Conservation (phyloP, 2,113 vertebrate genomes). For the Gasterosteus aculeatus region DNA sequence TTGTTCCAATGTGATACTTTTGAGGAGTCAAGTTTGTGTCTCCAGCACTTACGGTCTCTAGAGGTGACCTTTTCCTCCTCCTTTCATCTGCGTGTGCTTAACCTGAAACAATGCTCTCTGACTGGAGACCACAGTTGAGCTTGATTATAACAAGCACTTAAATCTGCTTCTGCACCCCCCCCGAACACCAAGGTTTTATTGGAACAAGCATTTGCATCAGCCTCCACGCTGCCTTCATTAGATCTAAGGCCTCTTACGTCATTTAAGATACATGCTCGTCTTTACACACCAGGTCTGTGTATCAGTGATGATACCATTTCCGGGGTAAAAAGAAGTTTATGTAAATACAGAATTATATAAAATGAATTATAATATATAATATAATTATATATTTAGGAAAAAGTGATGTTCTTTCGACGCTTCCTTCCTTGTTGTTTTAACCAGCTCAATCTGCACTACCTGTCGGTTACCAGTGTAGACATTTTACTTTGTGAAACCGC, state of each 20-base stretch:
- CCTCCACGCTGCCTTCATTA: constrained; percentile 64
- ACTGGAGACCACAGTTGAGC: constrained; percentile 69
- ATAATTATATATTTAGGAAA: constrained; percentile 10
- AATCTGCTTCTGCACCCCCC: constrained; percentile 66
- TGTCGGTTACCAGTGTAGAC: constrained; percentile 41
- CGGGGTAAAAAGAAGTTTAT: neutral
- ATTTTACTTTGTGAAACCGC: constrained; percentile 39
- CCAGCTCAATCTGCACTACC: constrained; percentile 15
- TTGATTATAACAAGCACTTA: constrained; percentile 78
- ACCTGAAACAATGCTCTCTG: constrained; percentile 64
- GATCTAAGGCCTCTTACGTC: constrained; percentile 78
- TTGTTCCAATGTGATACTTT: neutral
- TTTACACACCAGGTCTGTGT: constrained; percentile 41
- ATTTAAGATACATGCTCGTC: constrained; percentile 50
- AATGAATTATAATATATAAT: neutral
- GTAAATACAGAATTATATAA: neutral
- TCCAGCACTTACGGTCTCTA: constrained; percentile 49
- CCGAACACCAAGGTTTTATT: constrained; percentile 70
- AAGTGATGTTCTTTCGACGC: neutral
- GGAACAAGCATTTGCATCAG: constrained; percentile 80
- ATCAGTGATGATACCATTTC: constrained; percentile 42
- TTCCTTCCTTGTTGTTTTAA: constrained; percentile 1
- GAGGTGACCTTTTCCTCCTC: constrained; percentile 72
- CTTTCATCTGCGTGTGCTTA: constrained; percentile 69
- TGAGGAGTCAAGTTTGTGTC: constrained; percentile 5